Evolutionary conservation across 2,113 vertebrate species (phyloP).

Genomic region (Lanius ludovicianus): DNA sequence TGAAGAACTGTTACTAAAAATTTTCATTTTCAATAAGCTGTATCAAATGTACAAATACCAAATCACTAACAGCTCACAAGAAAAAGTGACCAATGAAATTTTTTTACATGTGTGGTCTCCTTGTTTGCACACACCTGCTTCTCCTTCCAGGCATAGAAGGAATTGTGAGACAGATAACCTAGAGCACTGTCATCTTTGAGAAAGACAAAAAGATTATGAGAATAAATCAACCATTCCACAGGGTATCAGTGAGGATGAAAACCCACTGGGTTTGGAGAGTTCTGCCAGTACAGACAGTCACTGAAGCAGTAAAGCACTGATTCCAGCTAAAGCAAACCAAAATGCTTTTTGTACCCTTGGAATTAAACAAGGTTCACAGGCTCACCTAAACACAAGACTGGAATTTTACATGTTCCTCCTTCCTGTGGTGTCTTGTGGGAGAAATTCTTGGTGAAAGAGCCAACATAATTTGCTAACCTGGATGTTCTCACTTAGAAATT

Average conservation of each 20-base stretch:
- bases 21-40: neutral
- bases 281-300: neutral
- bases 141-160: neutral
- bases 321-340: neutral
- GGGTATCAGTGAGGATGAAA: conserved; percentile 20
- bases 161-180: conserved; percentile 42
- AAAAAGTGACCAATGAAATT: neutral
- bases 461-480: neutral
- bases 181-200: neutral
- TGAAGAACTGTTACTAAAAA: neutral
- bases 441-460: neutral
- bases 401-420: neutral
- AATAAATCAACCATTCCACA: conserved; percentile 44
- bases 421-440: neutral
- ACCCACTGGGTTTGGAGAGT: conserved; percentile 5
- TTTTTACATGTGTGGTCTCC: neutral
- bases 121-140: neutral
- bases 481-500: neutral
- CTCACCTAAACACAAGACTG: neutral
- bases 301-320: neutral
- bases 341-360: neutral
- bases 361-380: neutral
- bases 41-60: neutral
- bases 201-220: conserved; percentile 18
- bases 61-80: neutral